Base-by-base conservation (phyloP, 2,797 vertebrate species). In the Enteromius viviparus region DNA sequence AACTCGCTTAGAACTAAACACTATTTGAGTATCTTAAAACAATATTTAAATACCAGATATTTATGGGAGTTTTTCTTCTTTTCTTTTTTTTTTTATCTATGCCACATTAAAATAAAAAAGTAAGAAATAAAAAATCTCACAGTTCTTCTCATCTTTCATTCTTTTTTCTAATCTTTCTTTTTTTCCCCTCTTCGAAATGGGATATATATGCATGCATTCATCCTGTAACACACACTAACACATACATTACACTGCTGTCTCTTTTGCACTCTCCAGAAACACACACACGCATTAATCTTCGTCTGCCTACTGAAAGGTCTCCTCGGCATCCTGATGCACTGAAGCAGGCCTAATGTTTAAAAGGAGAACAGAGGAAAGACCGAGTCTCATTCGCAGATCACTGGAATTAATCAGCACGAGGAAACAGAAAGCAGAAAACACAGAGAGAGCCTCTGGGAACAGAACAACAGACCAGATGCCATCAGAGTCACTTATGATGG, bases 391-490 rank as follows among this genome's bases (percentile, higher is more conserved):
- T 69, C 37, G 47, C 68, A 34, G 14, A 49, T 79, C 69, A 19
- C 45, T 71, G 78, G 80, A 82, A 86, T 84, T 42, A 85, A 81
- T 71, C 86, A 85, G 69, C 34, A 62, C 3, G 1, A 72, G 23
- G 78, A 85, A 84, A 87, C 78, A 80, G 69, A 85, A 81, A 83
- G 49, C 86, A 87, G 75, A 78, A 69, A 83, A 71, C 75, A 62
- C 75, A 83, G 51, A 78, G 66, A 71, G 55, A 71, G 42, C 75
- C 76, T 83, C 82, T 83, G 75, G 75, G 82, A 78, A 71, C 75
- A 78, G 21, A 78, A 83, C 74, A 68, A 75, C 58, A 79, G n/a
- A 80, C 45, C 83, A 78, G 84, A 87, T 76, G 79, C 66, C 75
- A 69, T 34, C 76, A 65, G 58, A 76, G 55, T 77, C 62, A 29